Evolutionary conservation across 2,113 vertebrate species (phyloP).

Genomic region (Hiodon alosoides): DNA sequence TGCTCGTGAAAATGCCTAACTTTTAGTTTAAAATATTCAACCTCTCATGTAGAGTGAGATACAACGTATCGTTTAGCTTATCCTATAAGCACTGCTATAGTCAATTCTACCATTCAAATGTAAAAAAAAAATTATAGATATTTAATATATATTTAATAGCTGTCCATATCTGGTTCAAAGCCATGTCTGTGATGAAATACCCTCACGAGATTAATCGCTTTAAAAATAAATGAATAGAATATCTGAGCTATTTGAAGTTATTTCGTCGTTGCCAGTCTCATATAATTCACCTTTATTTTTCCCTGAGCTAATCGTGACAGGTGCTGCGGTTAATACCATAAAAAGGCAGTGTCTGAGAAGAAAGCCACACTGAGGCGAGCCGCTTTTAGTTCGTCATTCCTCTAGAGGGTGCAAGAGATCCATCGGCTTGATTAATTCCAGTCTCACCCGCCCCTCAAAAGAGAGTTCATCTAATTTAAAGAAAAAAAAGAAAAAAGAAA

Average conservation of each 20-base stretch:
- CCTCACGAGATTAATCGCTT: slow-evolving; percentile 15
- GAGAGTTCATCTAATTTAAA: slow-evolving; percentile 31
- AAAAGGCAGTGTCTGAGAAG: neutral
- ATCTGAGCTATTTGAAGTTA: slow-evolving; percentile 13
- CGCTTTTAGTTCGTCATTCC: slow-evolving; percentile 24
- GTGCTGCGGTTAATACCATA: neutral
- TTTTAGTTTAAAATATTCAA: no score
- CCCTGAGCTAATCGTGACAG: neutral
- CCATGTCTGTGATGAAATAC: slow-evolving; percentile 10
- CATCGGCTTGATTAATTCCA: neutral
- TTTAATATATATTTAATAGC: neutral
- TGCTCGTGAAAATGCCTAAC: no score
- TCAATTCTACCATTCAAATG: neutral
- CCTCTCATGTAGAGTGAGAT: neutral
- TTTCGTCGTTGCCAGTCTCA: neutral
- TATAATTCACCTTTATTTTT: slow-evolving; percentile 5
- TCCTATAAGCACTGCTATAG: slow-evolving; percentile 4
- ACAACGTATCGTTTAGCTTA: neutral
- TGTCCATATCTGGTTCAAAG: slow-evolving; percentile 9
- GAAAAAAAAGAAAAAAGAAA: slow-evolving; percentile 27
- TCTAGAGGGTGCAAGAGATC: slow-evolving; percentile 52
- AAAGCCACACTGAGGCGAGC: neutral
- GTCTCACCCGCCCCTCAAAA: slow-evolving; percentile 1
- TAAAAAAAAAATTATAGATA: slow-evolving; percentile 12
- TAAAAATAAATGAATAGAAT: slow-evolving; percentile 17